These are phyloP conservation scores for Ridgeia piscesae DNA, from an alignment of 1,140 invertebrate genomes.

Conservation along the genomic window DNA sequence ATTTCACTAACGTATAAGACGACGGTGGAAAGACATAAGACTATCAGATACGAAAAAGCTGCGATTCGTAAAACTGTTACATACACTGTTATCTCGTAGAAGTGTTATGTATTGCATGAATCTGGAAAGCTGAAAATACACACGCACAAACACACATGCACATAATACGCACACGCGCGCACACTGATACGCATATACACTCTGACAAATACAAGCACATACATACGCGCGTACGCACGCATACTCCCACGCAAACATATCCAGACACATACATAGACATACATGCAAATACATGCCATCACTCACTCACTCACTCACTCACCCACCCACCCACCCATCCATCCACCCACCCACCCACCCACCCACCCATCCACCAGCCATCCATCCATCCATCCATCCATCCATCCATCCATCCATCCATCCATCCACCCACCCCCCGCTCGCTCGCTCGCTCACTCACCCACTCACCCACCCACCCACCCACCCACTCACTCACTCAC, in stretches of 20 bases:
- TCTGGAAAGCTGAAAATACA: too few relatives aligned
- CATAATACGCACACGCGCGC: too few relatives aligned
- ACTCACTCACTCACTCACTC: neutral
- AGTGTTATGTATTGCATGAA: too few relatives aligned
- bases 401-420: neutral
- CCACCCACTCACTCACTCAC: neutral
- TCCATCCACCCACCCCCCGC: neutral
- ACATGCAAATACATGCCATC: neutral
- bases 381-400: neutral
- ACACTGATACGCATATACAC: too few relatives aligned
- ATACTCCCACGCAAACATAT: neutral
- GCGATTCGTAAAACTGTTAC: too few relatives aligned
- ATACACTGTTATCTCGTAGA: too few relatives aligned
- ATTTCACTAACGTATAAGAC: too few relatives aligned
- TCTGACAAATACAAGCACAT: too few relatives aligned
- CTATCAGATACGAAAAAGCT: too few relatives aligned
- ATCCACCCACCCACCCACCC: neutral
- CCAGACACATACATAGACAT: neutral
- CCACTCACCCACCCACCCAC: neutral
- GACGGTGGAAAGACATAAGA: too few relatives aligned
- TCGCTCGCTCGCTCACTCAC: neutral
- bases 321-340: neutral
- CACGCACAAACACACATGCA: too few relatives aligned
- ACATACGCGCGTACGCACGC: neutral
- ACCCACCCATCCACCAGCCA: neutral